A percentile compares a stretch with the other conserved stretches of the same genome.
These are phyloP conservation scores for Tragopan temminckii DNA, from an alignment of 2,797 vertebrate species.

Conservation along the genomic window DNA sequence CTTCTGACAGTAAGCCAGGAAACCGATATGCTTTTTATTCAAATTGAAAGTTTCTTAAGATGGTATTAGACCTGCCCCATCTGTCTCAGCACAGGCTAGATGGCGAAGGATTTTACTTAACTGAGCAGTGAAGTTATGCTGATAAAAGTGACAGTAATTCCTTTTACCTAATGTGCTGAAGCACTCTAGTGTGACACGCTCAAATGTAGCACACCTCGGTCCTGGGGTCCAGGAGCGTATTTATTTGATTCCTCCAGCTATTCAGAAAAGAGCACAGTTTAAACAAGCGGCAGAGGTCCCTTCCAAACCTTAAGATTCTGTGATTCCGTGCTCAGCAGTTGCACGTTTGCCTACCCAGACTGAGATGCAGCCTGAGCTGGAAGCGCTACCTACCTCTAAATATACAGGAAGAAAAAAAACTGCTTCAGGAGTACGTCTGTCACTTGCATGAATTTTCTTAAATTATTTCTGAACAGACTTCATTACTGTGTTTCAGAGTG, in stretches of 20 bases:
- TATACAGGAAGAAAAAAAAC: not conserved
- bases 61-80: not conserved
- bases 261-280: not conserved
- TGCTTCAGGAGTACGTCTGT: not conserved
- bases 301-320: too few species aligned
- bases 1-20: not conserved
- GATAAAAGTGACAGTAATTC: not conserved
- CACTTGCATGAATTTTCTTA: not conserved
- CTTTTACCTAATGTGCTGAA: accelerated
- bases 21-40: not conserved
- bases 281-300: not conserved
- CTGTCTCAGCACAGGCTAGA: not conserved
- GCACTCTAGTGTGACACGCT: not conserved
- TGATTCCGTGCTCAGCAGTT: not conserved
- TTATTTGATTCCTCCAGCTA: not conserved
- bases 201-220: accelerated
- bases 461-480: not conserved
- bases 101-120: not conserved
- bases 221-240: not conserved
- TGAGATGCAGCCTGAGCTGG: not conserved
- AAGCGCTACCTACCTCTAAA: not conserved
- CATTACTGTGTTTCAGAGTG: not conserved
- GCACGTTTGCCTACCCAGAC: not conserved
- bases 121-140: not conserved
- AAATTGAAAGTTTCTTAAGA: not conserved